Percentiles rank a stretch among this genome's conserved stretches.
Evolutionary conservation across 2,113 vertebrate genomes (phyloP).

Genomic region (Urocitellus parryii): DNA sequence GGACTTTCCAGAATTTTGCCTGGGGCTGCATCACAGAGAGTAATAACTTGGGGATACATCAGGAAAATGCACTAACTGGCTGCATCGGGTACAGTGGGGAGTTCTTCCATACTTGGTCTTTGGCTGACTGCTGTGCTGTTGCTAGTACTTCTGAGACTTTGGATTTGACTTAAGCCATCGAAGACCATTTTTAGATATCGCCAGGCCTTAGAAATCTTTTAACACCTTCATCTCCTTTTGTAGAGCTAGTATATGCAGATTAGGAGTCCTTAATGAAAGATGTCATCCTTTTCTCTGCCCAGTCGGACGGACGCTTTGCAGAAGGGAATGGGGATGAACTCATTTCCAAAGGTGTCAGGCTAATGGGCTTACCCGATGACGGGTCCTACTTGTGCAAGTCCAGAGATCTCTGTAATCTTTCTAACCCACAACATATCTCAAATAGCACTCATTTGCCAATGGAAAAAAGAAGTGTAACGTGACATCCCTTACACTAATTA

Average conservation of each 20-base stretch:
- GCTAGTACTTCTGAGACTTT: constrained; percentile 66
- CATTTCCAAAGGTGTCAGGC: background rate
- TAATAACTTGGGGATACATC: constrained; percentile 47
- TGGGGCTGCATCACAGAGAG: constrained; percentile 50
- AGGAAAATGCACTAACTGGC: constrained; percentile 72
- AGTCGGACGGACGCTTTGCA: constrained; percentile 43
- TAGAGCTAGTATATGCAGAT: constrained; percentile 37
- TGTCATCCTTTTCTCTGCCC: constrained; percentile 42
- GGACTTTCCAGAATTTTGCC: constrained; percentile 54
- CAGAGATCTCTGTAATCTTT: background rate
- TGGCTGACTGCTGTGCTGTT: constrained; percentile 74
- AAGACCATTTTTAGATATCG: constrained; percentile 64
- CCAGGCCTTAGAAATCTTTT: constrained; percentile 21
- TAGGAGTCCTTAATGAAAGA: constrained; percentile 70
- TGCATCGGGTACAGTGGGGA: constrained; percentile 69
- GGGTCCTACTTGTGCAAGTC: background rate
- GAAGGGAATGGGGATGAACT: constrained; percentile 6
- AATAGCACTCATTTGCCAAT: background rate
- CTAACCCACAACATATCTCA: background rate
- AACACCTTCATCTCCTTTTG: constrained; percentile 68
- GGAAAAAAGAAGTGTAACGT: background rate
- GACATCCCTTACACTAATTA: constrained; percentile 27
- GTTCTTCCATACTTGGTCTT: constrained; percentile 77
- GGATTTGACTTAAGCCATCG: constrained; percentile 70
- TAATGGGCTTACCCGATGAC: background rate